A percentile compares a stretch with the other conserved stretches of the same genome.
These are phyloP conservation scores for Arothron firmamentum DNA, from an alignment of 2,113 vertebrate genomes.

Conservation along the genomic window DNA sequence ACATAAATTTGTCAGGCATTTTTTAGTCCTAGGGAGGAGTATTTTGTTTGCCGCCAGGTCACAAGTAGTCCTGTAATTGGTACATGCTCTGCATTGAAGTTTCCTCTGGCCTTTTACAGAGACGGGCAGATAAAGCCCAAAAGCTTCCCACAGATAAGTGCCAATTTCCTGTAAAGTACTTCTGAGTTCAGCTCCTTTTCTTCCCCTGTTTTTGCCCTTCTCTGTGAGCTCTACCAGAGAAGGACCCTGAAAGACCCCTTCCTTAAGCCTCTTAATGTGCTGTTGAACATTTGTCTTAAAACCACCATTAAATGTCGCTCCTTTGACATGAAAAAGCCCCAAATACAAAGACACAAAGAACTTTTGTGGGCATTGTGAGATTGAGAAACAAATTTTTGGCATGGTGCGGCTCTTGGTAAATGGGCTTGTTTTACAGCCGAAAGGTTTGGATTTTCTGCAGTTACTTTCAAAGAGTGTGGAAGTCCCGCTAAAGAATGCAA, in stretches of 20 bases:
- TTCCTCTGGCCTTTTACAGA: constrained; percentile 48
- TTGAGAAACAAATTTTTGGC: constrained; percentile 4
- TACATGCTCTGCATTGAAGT: constrained; percentile 43
- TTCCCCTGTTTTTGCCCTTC: constrained; percentile 33
- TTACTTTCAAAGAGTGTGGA: constrained; percentile 26
- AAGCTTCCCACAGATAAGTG: constrained; percentile 57
- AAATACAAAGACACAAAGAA: constrained; percentile 15
- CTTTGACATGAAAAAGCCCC: constrained; percentile 26
- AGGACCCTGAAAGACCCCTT: constrained; percentile 19
- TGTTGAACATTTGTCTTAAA: constrained; percentile 35
- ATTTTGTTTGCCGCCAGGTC: constrained; percentile 35
- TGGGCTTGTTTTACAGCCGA: constrained; percentile 23
- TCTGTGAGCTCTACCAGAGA: constrained; percentile 34
- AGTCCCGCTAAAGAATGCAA: constrained; percentile 47
- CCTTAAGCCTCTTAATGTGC: constrained; percentile 33
- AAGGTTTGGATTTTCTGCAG: constrained; percentile 18
- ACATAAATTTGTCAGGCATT: background rate
- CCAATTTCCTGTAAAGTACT: constrained; percentile 68
- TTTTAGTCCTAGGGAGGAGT: constrained; percentile 11
- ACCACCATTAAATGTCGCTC: background rate
- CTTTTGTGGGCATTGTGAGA: constrained; percentile 13
- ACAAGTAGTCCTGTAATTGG: constrained; percentile 41
- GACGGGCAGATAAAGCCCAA: constrained; percentile 53
- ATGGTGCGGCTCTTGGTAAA: constrained; percentile 14
- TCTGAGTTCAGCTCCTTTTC: constrained; percentile 45